phyloP scores from a whole-genome alignment of 2,888 invertebrate genomes.

The Eilema sororculum region DNA sequence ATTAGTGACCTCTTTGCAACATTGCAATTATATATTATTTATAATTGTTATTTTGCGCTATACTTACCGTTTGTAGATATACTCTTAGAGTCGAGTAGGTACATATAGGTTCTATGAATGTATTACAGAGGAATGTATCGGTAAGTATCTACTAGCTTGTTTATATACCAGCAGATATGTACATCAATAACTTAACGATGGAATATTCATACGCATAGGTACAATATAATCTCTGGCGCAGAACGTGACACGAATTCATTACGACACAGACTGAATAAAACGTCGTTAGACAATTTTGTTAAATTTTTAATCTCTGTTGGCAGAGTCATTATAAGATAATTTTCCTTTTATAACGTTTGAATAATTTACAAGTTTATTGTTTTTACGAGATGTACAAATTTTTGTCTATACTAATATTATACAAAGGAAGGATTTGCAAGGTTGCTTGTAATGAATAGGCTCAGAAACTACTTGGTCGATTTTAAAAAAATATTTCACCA shows the following conservation, averaged over 20 bases:
- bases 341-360: slow-evolving; percentile 27
- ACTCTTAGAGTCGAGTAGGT: background rate
- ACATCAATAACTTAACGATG: slow-evolving; percentile 48
- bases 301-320: slow-evolving; percentile 41
- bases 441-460: too few relatives aligned
- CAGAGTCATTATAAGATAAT: slow-evolving; percentile 37
- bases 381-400: background rate
- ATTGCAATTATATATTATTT: slow-evolving; percentile 25
- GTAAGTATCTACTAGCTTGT: slow-evolving; percentile 31
- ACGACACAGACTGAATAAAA: slow-evolving; percentile 53
- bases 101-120: background rate
- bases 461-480: too few relatives aligned
- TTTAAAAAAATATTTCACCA: too few relatives aligned
- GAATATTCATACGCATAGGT: slow-evolving; percentile 70
- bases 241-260: slow-evolving; percentile 63
- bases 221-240: slow-evolving; percentile 54
- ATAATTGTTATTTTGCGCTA: background rate
- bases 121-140: slow-evolving; percentile 7
- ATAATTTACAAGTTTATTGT: slow-evolving; percentile 13
- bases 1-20: slow-evolving; percentile 21
- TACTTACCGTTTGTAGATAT: background rate
- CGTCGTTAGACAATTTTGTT: slow-evolving; percentile 41
- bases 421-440: too few relatives aligned
- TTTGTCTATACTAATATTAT: background rate
- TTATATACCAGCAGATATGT: slow-evolving; percentile 39